A percentile compares a stretch with the other conserved stretches of the same genome.
Evolutionary conservation across 2,113 vertebrate species (phyloP).

Genomic region (Odocoileus hemionus): DNA sequence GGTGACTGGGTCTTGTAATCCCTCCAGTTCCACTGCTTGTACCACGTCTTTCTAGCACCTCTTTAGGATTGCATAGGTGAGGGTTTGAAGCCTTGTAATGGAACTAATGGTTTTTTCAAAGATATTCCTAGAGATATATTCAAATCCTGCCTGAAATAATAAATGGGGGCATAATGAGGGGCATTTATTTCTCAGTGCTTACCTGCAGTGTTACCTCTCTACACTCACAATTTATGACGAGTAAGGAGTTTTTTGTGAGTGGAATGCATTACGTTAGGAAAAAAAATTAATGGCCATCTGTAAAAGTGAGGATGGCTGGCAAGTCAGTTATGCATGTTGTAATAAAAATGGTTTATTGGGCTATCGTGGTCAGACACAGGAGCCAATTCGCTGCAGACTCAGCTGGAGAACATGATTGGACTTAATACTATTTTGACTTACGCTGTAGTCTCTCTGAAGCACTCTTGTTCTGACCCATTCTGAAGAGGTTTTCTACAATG

Average conservation of each 20-base stretch:
- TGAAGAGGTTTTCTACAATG: conserved; percentile 51
- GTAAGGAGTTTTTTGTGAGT: conserved; percentile 10
- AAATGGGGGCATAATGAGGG: conserved; percentile 68
- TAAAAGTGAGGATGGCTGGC: conserved; percentile 74
- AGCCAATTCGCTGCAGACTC: conserved; percentile 58
- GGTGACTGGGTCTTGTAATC: rapidly evolving
- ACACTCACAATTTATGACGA: conserved; percentile 74
- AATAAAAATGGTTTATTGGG: conserved; percentile 84
- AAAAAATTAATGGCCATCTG: conserved; percentile 78
- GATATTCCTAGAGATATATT: conserved; percentile 56
- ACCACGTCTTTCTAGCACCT: background rate
- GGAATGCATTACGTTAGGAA: conserved; percentile 67
- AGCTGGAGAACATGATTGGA: conserved; percentile 26
- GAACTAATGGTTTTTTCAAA: conserved; percentile 60
- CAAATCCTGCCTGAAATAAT: conserved; percentile 67
- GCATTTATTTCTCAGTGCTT: conserved; percentile 72
- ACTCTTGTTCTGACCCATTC: background rate
- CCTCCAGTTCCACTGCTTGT: rapidly evolving
- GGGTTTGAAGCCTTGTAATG: background rate
- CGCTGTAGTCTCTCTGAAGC: background rate
- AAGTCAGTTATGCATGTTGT: conserved; percentile 69
- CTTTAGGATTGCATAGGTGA: background rate
- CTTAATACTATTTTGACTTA: background rate
- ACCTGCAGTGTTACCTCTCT: conserved; percentile 62
- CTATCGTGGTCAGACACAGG: conserved; percentile 52